Evolutionary conservation across 53 echinoderm and acorn worm genomes (phyloP), one percentile per base, ranked within the genome.

Genomic region (Paracentrotus lividus): DNA sequence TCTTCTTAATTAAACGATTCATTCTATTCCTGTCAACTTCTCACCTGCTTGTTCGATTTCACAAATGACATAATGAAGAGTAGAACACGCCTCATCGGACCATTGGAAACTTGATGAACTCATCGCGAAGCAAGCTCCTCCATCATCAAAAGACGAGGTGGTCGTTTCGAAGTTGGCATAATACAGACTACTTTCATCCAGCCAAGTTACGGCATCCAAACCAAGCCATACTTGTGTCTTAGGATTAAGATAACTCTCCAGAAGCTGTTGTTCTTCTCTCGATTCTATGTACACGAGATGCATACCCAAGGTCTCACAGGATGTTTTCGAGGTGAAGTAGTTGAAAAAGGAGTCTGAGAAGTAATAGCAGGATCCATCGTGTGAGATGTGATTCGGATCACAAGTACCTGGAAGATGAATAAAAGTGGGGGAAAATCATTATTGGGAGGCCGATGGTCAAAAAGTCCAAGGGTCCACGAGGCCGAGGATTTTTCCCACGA

Each of bases 231-330:
- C 5, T 1, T 38, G 8, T 12, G 8, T 24, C 13, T 2, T 0
- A 12, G 13, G 26, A 38, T 36, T 15, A 15, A 7, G 44, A 27
- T n/a, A 24, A 0, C 4, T 43, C 49, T 81, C 81, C 81, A 81
- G 14, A 42, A 81, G 47, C 26, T 81, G 45, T n/a, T 20, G 21
- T n/a, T 81, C 81, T 27, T 81, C 81, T 18, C 27, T 13, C 10
- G 81, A 81, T n/a, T 26, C 47, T 5, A 81, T 81, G 47, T 81
- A 81, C 10, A 81, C 49, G n/a, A 81, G 27, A 47, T 81, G 81
- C 81, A 81, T 81, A 0, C 47, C 81, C 5, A 49, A n/a, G 10
- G 8, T 26, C 27, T 81, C 47, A 47, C 81, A 81, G 9, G 4
- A 26, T 81, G 27, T 26, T 26, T 81, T 49, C 0, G 81, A 81